Evolutionary conservation across 1,140 invertebrate genomes (phyloP), one percentile per base, ranked within the genome.

Genomic region (Saccostrea cuccullata): DNA sequence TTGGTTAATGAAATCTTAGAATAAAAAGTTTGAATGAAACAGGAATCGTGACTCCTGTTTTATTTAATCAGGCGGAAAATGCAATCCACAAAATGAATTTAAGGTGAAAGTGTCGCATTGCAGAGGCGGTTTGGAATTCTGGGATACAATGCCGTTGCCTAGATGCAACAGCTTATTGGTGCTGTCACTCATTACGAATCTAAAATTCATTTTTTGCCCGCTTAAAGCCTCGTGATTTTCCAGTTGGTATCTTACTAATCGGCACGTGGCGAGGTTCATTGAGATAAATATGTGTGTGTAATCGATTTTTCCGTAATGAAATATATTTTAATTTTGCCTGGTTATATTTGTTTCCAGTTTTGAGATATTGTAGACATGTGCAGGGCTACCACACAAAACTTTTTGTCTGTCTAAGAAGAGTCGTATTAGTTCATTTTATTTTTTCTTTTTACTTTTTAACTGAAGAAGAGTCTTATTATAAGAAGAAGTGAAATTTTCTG

Each of bases 201-300:
- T 26, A 15, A 30, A 77, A 77, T 26, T 36, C 8, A 36, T 77
- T 77, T 77, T 77, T 36, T 77, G 13, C 23, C 4, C 26, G 70
- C 26, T 40, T 77, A 30, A 77, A 77, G 9, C 26, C 26, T 77
- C 70, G 26, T 77, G 30, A 77, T 77, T 77, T 77, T 77, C 70
- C 60, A 67, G 60, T 67, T 67, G 60, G 23, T n/a, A 67, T 67
- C 23, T 67, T 23, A 77, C 70, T 77, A 77, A 77, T 77, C 23
- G 70, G 26, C 70, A 30, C 26, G 70, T 26, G 70, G 26, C 26
- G 70, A 36, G 26, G 26, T 77, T 36, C 30, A 77, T 77, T 30
- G 70, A 77, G 70, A 77, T 77, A 15, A 77, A 77, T 77, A 3
- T 26, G 70, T 26, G 11, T 77, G 12, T 30, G 26, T 13, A 30